These are phyloP conservation scores for Myotis pilosus DNA, from an alignment of 2,797 vertebrate genomes.

Conservation along the genomic window DNA sequence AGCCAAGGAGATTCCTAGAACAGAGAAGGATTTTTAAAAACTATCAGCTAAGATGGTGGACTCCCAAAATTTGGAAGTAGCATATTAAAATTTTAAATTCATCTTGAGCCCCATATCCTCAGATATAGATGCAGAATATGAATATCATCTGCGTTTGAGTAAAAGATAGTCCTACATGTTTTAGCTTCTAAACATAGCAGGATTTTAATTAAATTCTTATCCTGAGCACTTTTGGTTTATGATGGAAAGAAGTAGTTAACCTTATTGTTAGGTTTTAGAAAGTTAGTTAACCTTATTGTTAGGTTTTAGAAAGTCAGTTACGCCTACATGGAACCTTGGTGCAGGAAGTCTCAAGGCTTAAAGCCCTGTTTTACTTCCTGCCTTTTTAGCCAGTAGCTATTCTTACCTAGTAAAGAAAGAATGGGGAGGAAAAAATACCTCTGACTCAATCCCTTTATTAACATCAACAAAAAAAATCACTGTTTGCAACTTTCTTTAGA, in stretches of 20 bases:
- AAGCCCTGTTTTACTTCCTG: neutral
- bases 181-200: neutral
- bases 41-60: neutral
- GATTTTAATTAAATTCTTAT: neutral
- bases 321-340: neutral
- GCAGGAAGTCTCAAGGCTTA: neutral
- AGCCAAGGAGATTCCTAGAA: neutral
- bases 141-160: neutral
- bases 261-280: neutral
- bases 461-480: neutral
- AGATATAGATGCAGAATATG: neutral
- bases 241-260: neutral
- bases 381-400: neutral
- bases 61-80: neutral
- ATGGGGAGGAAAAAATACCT: neutral
- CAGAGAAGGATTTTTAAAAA: neutral
- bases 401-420: conserved; percentile 8
- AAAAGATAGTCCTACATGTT: neutral
- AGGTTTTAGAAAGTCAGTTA: neutral
- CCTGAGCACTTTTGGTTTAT: neutral
- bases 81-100: neutral
- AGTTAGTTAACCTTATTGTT: neutral
- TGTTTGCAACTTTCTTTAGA: conserved; percentile 15
- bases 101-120: neutral
- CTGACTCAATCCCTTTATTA: neutral